Base-by-base conservation (phyloP, 2,113 vertebrate genomes). In the Zeus faber region DNA sequence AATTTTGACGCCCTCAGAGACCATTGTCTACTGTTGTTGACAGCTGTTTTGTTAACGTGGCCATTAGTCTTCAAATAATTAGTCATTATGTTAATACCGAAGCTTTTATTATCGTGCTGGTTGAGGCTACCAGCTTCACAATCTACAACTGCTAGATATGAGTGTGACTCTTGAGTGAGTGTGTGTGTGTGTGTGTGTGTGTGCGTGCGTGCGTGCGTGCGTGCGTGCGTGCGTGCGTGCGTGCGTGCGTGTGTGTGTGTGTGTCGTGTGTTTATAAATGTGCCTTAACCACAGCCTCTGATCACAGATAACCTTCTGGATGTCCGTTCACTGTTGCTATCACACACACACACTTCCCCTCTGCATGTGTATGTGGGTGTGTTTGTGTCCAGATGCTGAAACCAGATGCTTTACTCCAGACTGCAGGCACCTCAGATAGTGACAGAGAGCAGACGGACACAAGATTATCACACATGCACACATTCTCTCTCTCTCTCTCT, bases 351-450 rank as follows among this genome's bases (percentile, higher is more conserved):
- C 77, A 65, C 77, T 75, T 76, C 52, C 55, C 72, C 67, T 72
- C 72, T 82, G 74, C 8, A 20, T 22, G 18, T 35, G 18, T 16
- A 14, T 39, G 33, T 8, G 29, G 13, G 27, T 35, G 27, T 51
- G 49, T 37, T 27, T 16, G 48, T 75, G 60, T 65, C 70, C 70
- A 76, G 77, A 78, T 78, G 74, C 67, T 80, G 82, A 76, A 82
- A 84, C 72, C 76, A 78, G 76, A 82, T 80, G 77, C 79, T 79
- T 70, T 72, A 49, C 70, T 72, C 80, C 29, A 39, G 33, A 58
- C 23, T 62, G 46, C 16, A 57, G 56, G 27, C 62, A 63, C 68
- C 64, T 65, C 57, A 52, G 51, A 54, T 66, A 65, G 67, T 65
- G 74, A 46, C 55, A 52, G 55, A 50, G 60, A 78, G 50, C 37